Evolutionary conservation across 2,113 vertebrate genomes (phyloP), one percentile per base, ranked within the genome.

Genomic region (Micromys minutus): DNA sequence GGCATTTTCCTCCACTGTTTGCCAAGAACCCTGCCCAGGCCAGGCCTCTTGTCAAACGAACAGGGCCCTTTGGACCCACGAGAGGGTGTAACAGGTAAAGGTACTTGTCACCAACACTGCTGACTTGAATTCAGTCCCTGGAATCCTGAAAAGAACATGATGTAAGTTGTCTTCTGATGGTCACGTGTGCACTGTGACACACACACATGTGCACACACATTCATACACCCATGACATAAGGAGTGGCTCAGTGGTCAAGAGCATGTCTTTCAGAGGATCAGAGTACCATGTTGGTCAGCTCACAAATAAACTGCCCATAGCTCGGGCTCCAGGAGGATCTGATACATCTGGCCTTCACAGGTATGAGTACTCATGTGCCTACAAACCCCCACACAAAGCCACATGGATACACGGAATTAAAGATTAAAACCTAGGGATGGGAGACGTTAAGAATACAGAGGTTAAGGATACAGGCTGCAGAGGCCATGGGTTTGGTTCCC

Each of bases 31-130:
- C 59, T 86, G 36, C 29, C 39, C 69, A 85, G 79, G 59, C 55
- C 89, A 92, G 57, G 52, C 80, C 75, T 90, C 75, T 61, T 74
- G 13, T 74, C 55, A 90, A 55, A 50, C 94, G 69, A 94, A 11
- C 72, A 65, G 36, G 79, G 85, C 59, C 65, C 21, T 52, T 85
- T 42, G 17, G 42, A 63, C 29, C 83, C 29, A 65, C 19, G 61
- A 59, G 80, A 22, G 45, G 31, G 61, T 29, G 1, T 22, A 65
- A 5, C 39, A 63, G 42, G 59, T 85, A 47, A 67, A 86, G 61
- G 42, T 19, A 36, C 29, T 29, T 65, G 61, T 22, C 45, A 12
- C 42, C 42, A 86, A 50, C 29, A 22, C 31, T 50, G 39, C 65
- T 4, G 17, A 47, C 29, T 34, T 65, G 10, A 86, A 36, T 50